A percentile compares a stretch with the other conserved stretches of the same genome.
These are phyloP conservation scores for Leuciscus idus DNA, from an alignment of 2,113 vertebrate genomes.

Conservation along the genomic window DNA sequence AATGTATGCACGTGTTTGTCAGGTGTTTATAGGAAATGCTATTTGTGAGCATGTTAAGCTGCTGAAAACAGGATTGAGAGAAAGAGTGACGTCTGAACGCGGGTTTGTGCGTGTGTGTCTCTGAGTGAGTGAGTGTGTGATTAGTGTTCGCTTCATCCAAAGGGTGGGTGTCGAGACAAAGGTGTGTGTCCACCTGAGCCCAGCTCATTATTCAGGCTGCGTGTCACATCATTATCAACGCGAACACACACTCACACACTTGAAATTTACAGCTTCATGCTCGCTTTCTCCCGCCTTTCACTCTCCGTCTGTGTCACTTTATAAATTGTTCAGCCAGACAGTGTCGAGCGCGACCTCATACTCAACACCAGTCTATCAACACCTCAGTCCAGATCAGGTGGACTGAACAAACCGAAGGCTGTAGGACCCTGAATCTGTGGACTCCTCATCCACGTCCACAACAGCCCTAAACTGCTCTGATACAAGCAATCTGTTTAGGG, in stretches of 20 bases:
- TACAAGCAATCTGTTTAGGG: conserved; percentile 12
- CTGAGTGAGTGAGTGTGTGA: conserved; percentile 11
- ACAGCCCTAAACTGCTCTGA: neutral
- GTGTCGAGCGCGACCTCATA: neutral
- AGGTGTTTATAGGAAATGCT: conserved; percentile 25
- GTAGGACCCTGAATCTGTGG: conserved; percentile 2
- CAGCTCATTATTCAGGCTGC: conserved; percentile 38
- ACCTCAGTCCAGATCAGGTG: neutral
- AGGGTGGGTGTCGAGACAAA: conserved; percentile 23
- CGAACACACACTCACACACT: conserved; percentile 1
- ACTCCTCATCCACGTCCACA: neutral
- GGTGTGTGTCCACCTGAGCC: conserved; percentile 47
- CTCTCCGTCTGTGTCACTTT: neutral
- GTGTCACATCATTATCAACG: conserved; percentile 25
- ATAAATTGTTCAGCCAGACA: conserved; percentile 14
- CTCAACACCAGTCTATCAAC: conserved; percentile 11
- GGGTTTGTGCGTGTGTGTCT: conserved; percentile 21
- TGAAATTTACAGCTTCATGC: conserved; percentile 23
- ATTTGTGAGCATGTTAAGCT: conserved; percentile 35
- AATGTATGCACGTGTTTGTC: neutral
- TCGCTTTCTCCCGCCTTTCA: neutral
- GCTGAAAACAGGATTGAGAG: conserved; percentile 21
- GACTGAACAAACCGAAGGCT: neutral
- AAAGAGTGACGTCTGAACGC: neutral
- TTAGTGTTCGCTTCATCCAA: neutral